Evolutionary conservation across 2,888 invertebrate species (phyloP), one percentile per base, ranked within the genome.

Genomic region (Galeruca laticollis): DNA sequence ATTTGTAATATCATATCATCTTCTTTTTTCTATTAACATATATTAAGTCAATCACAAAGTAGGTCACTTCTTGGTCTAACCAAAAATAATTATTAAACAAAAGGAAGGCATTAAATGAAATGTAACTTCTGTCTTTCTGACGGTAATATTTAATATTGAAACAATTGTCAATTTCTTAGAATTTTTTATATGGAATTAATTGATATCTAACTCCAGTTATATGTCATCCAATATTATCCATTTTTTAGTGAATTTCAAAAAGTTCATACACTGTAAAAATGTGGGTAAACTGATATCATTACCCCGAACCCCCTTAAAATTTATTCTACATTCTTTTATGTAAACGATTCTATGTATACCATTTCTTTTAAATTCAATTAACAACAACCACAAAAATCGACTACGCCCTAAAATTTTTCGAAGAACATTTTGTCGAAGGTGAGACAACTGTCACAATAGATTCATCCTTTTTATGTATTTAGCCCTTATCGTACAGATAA

Each of bases 401-500:
- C 33, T 57, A 57, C 56, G 35, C 56, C 56, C 56, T 57, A 31
- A 57, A 35, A 35, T 11, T 57, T 31, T 9, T 47, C 9, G 4
- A 47, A 47, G 8, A 47, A 47, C 47, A 47, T 47, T 47, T 66
- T 70, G 71, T 57, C 49, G 60, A 60, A 62, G 52, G 62, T 62
- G 62, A 59, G 70, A 67, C 68, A 51, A 68, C 75, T 76, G 76
- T 76, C 76, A 73, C 56, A 74, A 75, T 76, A 76, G 67, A 71
- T 74, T 77, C 76, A 75, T 73, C 75, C 70, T 73, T 76, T 77
- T 78, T 77, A 77, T 78, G 74, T 73, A 15, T 71, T 66, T 68
- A 59, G 62, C 73, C 73, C 70, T 74, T 78, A 78, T 78, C 78
- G 69, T 69, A 60, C 40, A 71, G 79, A 79, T 78, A 77, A 76